Base-by-base conservation (phyloP, 2,888 invertebrate species). In the Volucella bombylans region DNA sequence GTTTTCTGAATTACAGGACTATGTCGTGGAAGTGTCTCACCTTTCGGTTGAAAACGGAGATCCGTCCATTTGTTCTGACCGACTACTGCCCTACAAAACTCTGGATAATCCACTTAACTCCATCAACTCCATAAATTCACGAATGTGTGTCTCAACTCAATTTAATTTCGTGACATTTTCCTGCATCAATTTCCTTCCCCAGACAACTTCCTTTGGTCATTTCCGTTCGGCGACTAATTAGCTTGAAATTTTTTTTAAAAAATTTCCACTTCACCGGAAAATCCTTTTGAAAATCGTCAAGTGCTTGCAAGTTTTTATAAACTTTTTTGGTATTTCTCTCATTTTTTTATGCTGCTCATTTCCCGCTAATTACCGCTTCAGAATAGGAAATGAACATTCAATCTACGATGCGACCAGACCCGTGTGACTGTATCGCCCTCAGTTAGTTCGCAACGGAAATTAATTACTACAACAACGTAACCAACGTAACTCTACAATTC, bases 361-460 rank as follows among this genome's bases (percentile, higher is more conserved):
- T 79, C 65, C 61, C 14, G 59, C 18, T 83, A 79, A 83, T 80
- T 83, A 83, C 74, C 59, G 54, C 43, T 80, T 74, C 80, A 79
- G 23, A 23, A 71, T 65, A 15, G 65, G 54, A 79, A 74, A 71
- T 55, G 69, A 65, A 69, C 59, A 47, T 59, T 74, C 79, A 47
- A 43, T 62, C 43, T 64, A 4, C 23, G 23, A 23, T 23, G 0
- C 4, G 23, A 23, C 45, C 15, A 8, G 8, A 23, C 12, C 23
- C n/a, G 43, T 18, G 23, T 45, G 14, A 31, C 50, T 81, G 68
- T 74, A 45, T 68, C 50, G 49, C 38, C 1, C 4, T 23, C 4
- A 23, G 49, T 54, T 47, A 55, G 80, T 69, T 74, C 78, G 73
- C 55, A 83, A 74, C 79, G 83, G 69, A 83, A 79, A 79, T 74